These are phyloP conservation scores for Aphelenchoides fujianensis DNA, from an alignment of 1,140 invertebrate species.

Conservation along the genomic window DNA sequence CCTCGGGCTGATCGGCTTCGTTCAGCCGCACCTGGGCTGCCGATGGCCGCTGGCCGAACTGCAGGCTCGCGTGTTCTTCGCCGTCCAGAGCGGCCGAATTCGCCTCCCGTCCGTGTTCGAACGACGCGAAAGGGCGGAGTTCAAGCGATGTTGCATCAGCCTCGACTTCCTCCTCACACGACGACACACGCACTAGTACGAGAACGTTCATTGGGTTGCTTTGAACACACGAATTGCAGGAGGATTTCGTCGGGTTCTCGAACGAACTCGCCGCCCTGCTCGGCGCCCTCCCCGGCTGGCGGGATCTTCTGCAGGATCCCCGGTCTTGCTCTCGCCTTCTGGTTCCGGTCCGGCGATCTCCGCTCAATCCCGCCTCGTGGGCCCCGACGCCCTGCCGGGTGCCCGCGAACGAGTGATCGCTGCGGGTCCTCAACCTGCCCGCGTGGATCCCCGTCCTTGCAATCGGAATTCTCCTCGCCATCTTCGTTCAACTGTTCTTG, in stretches of 20 bases:
- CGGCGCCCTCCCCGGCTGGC: background rate
- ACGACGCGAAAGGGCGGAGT: background rate
- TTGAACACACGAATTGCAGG: background rate
- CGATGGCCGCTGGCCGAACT: conserved; percentile 19
- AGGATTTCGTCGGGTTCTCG: background rate
- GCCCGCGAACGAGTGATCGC: background rate
- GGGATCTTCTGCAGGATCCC: background rate
- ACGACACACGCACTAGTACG: conserved; percentile 1
- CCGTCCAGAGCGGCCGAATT: background rate
- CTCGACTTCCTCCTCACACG: background rate
- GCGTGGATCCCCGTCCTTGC: background rate
- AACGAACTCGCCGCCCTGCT: conserved; percentile 6
- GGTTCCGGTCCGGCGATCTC: background rate
- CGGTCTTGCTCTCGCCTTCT: background rate
- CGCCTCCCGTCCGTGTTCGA: background rate
- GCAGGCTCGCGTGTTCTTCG: conserved; percentile 8
- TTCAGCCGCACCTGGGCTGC: conserved; percentile 13
- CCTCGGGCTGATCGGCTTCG: conserved; percentile 19
- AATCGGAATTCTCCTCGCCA: background rate
- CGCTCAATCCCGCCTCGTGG: background rate
- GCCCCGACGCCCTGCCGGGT: background rate
- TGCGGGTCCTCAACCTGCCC: background rate
- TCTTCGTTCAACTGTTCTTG: background rate
- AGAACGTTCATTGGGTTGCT: background rate
- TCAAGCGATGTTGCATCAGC: background rate